Conservation (phyloP, 2,888 invertebrate species). For the Dolomedes plantarius region DNA sequence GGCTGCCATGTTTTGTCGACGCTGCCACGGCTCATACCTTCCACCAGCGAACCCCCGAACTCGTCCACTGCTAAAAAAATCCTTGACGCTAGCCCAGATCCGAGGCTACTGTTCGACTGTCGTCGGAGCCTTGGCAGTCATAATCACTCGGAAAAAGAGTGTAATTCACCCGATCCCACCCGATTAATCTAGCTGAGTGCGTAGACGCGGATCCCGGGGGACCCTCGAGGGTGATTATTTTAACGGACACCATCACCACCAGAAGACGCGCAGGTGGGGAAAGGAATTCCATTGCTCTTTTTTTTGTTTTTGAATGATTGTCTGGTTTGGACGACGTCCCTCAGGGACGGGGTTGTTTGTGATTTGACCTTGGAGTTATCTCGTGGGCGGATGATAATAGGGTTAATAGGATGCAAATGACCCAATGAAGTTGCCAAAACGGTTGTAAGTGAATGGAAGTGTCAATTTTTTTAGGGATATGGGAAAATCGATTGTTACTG, state of each 20-base stretch:
- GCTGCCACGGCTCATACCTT: background rate
- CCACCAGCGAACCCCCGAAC: background rate
- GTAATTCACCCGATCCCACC: background rate
- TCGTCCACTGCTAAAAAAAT: constrained; percentile 4
- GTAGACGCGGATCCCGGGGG: constrained; percentile 10
- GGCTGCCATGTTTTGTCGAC: constrained; percentile 42
- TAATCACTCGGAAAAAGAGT: background rate
- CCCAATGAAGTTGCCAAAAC: background rate
- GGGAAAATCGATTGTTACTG: no score
- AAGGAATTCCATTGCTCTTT: background rate
- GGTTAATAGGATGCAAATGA: background rate
- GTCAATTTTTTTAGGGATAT: no score
- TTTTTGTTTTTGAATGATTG: constrained; percentile 9
- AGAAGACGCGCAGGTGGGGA: background rate
- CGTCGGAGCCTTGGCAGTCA: constrained; percentile 32
- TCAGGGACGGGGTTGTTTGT: background rate
- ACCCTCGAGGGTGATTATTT: background rate
- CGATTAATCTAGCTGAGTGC: constrained; percentile 63
- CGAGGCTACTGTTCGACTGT: constrained; percentile 21
- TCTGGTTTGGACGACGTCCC: background rate
- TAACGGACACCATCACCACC: constrained; percentile 2
- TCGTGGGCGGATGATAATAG: background rate
- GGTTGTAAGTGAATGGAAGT: no score
- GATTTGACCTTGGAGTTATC: background rate
- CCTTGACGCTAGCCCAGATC: constrained; percentile 38